phyloP scores from a whole-genome alignment of 1,140 invertebrate species.

The Tribolium castaneum region DNA sequence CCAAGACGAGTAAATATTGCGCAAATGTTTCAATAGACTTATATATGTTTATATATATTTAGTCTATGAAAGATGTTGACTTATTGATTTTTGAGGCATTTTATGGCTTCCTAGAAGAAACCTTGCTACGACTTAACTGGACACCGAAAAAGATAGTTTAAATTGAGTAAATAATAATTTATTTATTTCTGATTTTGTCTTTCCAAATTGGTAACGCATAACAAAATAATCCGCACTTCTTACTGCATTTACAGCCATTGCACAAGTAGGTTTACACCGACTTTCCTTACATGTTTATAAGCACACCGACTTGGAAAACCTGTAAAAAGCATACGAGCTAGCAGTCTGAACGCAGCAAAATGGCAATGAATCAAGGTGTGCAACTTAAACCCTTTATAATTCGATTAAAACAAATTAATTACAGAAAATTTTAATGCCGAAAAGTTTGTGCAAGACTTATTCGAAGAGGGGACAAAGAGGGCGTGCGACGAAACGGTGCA shows the following conservation, averaged over 20 bases:
- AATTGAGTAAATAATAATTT: neutral
- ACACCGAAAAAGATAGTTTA: too few relatives aligned
- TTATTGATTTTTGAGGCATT: neutral
- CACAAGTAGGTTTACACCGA: conserved; percentile 1
- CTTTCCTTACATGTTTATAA: neutral
- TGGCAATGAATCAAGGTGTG: neutral
- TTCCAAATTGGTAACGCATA: neutral
- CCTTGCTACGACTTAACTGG: too few relatives aligned
- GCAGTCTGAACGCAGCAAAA: neutral
- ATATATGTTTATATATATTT: too few relatives aligned
- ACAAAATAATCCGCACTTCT: neutral
- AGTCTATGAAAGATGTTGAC: neutral
- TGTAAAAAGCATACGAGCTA: neutral
- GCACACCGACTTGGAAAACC: neutral
- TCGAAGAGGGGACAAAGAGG: conserved; percentile 45
- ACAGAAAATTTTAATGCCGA: conserved; percentile 35
- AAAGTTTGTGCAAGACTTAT: conserved; percentile 51
- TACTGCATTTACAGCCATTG: neutral
- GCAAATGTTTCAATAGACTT: neutral
- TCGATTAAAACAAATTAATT: neutral
- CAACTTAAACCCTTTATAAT: neutral
- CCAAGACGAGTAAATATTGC: neutral
- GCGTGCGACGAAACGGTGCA: conserved; percentile 53
- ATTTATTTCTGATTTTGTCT: neutral
- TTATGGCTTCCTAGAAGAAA: neutral